phyloP scores from a whole-genome alignment of 2,797 vertebrate species.

The Falco rusticolus region DNA sequence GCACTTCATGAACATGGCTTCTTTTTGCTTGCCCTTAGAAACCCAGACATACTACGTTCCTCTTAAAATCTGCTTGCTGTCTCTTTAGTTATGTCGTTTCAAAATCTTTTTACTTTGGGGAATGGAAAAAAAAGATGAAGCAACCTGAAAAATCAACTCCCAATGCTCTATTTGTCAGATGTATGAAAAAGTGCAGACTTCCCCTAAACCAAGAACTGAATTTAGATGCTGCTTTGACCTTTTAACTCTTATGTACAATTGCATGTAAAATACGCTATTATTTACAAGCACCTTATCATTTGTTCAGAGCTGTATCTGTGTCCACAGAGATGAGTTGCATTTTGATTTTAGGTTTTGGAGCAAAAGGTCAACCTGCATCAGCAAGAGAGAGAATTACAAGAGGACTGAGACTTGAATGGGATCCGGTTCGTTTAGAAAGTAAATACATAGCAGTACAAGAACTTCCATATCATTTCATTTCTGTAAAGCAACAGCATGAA shows the following conservation, averaged over 20 bases:
- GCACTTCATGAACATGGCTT: background rate
- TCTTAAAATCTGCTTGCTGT: background rate
- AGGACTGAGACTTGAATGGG: background rate
- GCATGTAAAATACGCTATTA: constrained; percentile 20
- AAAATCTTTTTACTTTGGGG: background rate
- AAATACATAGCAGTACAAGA: background rate
- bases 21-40: background rate
- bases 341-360: constrained; percentile 47
- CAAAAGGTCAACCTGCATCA: constrained; percentile 38
- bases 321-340: background rate
- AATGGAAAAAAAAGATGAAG: background rate
- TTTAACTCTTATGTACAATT: constrained; percentile 2
- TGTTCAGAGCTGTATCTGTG: background rate
- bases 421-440: constrained; percentile 7
- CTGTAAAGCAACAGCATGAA: background rate
- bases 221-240: constrained; percentile 45
- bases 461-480: constrained; percentile 25
- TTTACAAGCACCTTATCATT: constrained; percentile 30
- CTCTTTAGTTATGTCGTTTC: background rate
- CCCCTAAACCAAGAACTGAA: background rate
- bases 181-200: background rate
- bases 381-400: background rate
- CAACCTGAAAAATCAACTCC: background rate
- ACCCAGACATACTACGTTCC: background rate
- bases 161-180: background rate